Base-by-base conservation (phyloP, 2,113 vertebrate genomes). In the Cavia porcellus region DNA sequence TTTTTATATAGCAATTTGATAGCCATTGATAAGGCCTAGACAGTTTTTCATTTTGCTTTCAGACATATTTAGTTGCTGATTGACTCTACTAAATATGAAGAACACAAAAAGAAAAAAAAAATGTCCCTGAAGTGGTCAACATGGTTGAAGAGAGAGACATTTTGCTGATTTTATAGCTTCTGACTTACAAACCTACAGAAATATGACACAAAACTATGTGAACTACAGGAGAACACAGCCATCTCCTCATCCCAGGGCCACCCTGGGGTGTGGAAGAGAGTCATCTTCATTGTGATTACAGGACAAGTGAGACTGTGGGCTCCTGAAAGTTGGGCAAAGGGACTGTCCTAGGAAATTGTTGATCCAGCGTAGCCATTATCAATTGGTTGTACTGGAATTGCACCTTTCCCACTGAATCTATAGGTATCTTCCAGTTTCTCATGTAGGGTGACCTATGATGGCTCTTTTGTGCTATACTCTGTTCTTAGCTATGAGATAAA, bases 11-110 rank as follows among this genome's bases (percentile, higher is more conserved):
- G 6, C 35, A 94, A 61, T 3, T 66, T 89, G 35, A 66, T 5
- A 50, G 19, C n/a, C 20, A 64, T 28, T 92, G 5, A 89, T 57
- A 84, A 30, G 5, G 1, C 25, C 55, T 72, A 7, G 75, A 59
- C 12, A 64, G 11, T 66, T 87, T 92, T 19, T 94, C 52, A 32
- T 79, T 90, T 77, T 90, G 24, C 35, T 17, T 85, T n/a, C 68
- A 62, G 38, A 92, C 90, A 47, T 6, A 47, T 50, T 70, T 81
- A 84, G 13, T 85, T 81, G 17, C 64, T 57, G 7, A 47, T 38
- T 79, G 92, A 47, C 24, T 84, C 7, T 79, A 30, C 3, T 64
- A 87, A 90, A 1, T 11, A 62, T 22, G 1, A 42, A 66, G 13
- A 9, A n/a, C 20, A 66, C 24, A 83, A 86, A 91, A 81, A 52